phyloP scores from a whole-genome alignment of 2,113 vertebrate species.

The Origma solitaria region DNA sequence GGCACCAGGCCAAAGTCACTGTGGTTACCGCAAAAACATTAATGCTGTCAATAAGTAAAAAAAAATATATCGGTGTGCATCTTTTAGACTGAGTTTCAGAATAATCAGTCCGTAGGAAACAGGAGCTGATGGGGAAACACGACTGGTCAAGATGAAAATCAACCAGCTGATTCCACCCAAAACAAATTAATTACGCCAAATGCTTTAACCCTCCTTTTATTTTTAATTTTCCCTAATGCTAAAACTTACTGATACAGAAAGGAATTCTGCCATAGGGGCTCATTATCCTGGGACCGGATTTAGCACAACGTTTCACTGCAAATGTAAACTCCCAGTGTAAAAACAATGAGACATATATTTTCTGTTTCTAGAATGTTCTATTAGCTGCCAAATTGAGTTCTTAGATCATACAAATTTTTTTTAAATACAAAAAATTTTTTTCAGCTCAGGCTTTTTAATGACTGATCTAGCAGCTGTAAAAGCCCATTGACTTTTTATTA shows the following conservation, averaged over 20 bases:
- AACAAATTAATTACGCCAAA: not conserved
- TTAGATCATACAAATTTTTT: not conserved
- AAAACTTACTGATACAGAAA: not conserved
- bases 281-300: not conserved
- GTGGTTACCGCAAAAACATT: not conserved
- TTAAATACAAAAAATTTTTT: not conserved
- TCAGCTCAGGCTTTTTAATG: not conserved
- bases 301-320: not conserved
- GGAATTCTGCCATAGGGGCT: not conserved
- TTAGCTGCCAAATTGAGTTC: not conserved
- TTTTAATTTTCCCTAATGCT: not conserved
- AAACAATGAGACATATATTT: not conserved
- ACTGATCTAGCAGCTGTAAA: not conserved
- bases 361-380: not conserved
- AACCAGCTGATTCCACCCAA: not conserved
- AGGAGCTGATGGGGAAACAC: not conserved
- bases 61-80: rapidly evolving
- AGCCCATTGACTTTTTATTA: not conserved
- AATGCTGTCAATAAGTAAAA: not conserved
- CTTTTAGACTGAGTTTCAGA: not conserved
- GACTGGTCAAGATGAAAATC: not conserved
- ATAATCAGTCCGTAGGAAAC: not conserved
- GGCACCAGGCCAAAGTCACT: too few species aligned
- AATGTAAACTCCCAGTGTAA: not conserved
- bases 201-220: not conserved